These are phyloP conservation scores for Onchidella celtica DNA, from an alignment of 2,888 invertebrate species.

Conservation along the genomic window DNA sequence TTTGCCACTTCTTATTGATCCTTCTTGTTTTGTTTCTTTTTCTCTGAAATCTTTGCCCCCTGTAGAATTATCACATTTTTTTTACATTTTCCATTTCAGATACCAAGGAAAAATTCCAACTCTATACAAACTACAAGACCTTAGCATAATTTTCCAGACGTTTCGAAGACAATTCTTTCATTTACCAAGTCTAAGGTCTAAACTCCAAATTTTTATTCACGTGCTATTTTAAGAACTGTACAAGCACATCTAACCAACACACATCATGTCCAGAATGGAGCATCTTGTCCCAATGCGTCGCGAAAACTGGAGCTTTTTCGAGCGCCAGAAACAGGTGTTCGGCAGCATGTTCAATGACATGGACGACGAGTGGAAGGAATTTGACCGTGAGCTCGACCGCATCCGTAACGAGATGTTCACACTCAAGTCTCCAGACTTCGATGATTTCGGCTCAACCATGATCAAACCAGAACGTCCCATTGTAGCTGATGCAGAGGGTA, in stretches of 20 bases:
- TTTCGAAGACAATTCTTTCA: too few relatives aligned
- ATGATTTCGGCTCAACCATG: constrained; percentile 47
- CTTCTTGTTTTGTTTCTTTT: too few relatives aligned
- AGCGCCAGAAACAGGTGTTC: constrained; percentile 59
- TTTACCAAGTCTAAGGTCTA: too few relatives aligned
- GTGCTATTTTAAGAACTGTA: too few relatives aligned
- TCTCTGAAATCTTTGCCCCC: too few relatives aligned
- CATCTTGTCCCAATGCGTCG: constrained; percentile 55
- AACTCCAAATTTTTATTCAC: too few relatives aligned
- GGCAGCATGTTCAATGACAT: constrained; percentile 49
- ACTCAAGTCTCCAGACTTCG: constrained; percentile 53
- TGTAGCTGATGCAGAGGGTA: constrained; percentile 85
- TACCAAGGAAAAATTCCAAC: too few relatives aligned
- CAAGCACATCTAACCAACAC: background rate
- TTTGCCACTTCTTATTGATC: too few relatives aligned
- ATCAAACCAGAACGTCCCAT: constrained; percentile 66
- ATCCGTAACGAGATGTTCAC: constrained; percentile 64
- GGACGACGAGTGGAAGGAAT: constrained; percentile 55
- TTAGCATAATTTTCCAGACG: too few relatives aligned
- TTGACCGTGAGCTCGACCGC: constrained; percentile 64
- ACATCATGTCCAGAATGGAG: constrained; percentile 34
- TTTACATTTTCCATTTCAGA: too few relatives aligned
- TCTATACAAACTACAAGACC: too few relatives aligned
- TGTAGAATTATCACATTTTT: too few relatives aligned
- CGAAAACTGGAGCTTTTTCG: constrained; percentile 61